Base-by-base conservation (phyloP, 2,113 vertebrate genomes). In the Paralichthys olivaceus region DNA sequence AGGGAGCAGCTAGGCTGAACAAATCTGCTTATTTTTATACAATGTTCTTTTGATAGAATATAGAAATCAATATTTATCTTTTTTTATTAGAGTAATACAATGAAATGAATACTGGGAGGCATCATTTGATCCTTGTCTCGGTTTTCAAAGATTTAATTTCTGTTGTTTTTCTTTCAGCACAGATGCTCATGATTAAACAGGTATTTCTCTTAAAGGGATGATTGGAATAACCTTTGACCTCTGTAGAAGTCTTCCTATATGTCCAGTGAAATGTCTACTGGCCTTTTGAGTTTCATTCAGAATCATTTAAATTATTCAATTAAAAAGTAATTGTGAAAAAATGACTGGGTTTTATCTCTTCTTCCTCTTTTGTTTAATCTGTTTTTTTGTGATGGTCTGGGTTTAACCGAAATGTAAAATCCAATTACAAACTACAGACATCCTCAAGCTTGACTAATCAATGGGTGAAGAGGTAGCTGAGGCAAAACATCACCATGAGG, bases 161-260 rank as follows among this genome's bases (percentile, higher is more conserved):
- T 84, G 59, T 86, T 85, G 80, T 56, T 86, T 93, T 94, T 73
- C 84, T 89, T 90, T 87, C 90, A 86, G 86, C 87, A 70, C 88
- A 75, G 26, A 85, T 84, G 73, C 84, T 90, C 25, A 2, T 47
- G 43, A 84, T 73, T 56, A 83, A 93, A 90, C 51, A 65, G 77
- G 77, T 93, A 84, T 92, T 94, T 94, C 92, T 94, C 92, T 94
- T 90, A 93, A 92, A 93, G 92, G 93, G 93, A 93, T 92, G 81
- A 90, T 90, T 79, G 86, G 80, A 87, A 88, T 74, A 91, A 93
- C 80, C 88, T 93, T 90, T 94, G 93, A 94, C 93, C 94, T 94
- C 95, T 94, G 92, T 93, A 93, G 93, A 95, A 94, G 94, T 95
- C 94, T 96, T 95, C 93, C 93, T 94, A 93, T 77, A 93, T 78